phyloP scores from a whole-genome alignment of 1,140 invertebrate genomes.

The Brevipalpus yothersi region DNA sequence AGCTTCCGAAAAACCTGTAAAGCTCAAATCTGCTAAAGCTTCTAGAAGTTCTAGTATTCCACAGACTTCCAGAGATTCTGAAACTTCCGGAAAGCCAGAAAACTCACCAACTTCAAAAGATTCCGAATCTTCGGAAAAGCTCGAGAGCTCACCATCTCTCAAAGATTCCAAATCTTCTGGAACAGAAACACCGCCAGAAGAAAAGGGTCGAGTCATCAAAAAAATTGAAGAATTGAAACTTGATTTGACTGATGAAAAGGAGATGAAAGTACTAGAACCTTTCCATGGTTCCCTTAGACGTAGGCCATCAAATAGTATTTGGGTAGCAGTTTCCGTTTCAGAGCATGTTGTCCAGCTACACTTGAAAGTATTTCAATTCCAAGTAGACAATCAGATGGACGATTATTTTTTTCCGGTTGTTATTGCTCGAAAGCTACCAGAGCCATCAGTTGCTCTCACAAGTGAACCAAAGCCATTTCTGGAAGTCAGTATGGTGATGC shows the following conservation, averaged over 20 bases:
- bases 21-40: neutral
- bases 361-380: slow-evolving; percentile 18
- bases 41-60: neutral
- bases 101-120: neutral
- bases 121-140: neutral
- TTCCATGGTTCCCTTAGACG: neutral
- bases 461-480: slow-evolving; percentile 73
- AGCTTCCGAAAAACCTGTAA: neutral
- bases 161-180: too few species aligned
- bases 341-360: slow-evolving; percentile 12
- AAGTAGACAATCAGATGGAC: slow-evolving; percentile 70
- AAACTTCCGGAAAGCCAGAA: neutral
- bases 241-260: neutral
- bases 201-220: neutral
- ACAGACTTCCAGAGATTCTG: slow-evolving; percentile 27
- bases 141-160: neutral
- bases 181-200: neutral
- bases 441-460: slow-evolving; percentile 59
- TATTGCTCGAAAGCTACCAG: slow-evolving; percentile 68
- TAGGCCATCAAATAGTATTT: slow-evolving; percentile 3
- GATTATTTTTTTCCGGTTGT: slow-evolving; percentile 82
- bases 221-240: neutral
- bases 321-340: neutral
- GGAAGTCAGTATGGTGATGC: slow-evolving; percentile 71
- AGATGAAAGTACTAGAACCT: neutral